phyloP scores from a whole-genome alignment of 2,113 vertebrate species.

The Toxotes chatareus region DNA sequence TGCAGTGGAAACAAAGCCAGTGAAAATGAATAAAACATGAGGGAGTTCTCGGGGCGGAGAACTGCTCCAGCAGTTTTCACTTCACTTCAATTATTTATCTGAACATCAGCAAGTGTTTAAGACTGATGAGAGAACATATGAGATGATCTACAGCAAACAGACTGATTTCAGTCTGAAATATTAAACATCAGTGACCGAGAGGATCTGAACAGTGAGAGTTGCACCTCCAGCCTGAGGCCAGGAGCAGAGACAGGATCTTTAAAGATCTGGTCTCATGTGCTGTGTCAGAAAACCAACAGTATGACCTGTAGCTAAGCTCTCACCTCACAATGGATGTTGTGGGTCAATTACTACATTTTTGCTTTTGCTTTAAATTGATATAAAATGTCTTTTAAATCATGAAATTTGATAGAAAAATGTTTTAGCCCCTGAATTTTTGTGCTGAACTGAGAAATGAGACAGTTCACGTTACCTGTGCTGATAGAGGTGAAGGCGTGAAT shows the following conservation, averaged over 20 bases:
- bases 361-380: not conserved
- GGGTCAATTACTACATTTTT: not conserved
- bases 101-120: not conserved
- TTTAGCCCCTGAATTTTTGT: not conserved
- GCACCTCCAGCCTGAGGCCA: not conserved
- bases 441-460: not conserved
- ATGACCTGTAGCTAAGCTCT: too few relatives aligned
- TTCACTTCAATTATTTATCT: slow-evolving; percentile 43
- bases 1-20: not conserved
- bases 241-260: not conserved
- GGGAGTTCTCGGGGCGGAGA: slow-evolving; percentile 5
- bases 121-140: not conserved
- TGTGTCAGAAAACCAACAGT: too few relatives aligned
- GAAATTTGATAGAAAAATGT: not conserved
- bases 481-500: not conserved
- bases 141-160: not conserved
- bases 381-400: not conserved
- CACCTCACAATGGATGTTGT: too few relatives aligned
- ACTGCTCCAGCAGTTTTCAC: slow-evolving; percentile 1
- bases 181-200: not conserved
- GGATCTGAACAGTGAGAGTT: not conserved
- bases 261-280: too few relatives aligned
- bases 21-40: not conserved
- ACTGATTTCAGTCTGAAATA: not conserved
- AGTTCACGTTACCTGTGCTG: not conserved